Conservation (phyloP, 2,113 vertebrate species). For the Setophaga kirtlandii region DNA sequence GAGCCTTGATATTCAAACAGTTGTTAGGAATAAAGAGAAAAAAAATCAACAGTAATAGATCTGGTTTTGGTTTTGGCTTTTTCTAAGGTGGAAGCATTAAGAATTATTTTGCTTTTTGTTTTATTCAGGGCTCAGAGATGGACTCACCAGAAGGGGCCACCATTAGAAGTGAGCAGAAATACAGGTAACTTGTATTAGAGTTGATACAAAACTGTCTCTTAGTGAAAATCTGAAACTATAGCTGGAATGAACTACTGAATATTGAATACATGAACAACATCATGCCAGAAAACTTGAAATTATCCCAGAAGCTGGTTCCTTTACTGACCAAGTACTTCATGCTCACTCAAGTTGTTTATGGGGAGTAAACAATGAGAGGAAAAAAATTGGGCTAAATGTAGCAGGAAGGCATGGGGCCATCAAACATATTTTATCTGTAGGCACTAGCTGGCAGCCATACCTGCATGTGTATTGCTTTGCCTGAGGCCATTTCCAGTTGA, state of each 20-base stretch:
- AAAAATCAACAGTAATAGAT: background rate
- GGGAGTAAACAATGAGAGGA: background rate
- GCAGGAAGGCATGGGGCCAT: background rate
- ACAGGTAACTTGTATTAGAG: slow-evolving; percentile 45
- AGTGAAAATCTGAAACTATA: background rate
- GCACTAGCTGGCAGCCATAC: background rate
- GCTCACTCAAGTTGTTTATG: background rate
- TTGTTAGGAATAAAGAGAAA: background rate
- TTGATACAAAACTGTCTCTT: background rate
- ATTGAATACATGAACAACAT: background rate
- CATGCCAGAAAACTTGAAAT: background rate
- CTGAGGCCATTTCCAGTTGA: background rate
- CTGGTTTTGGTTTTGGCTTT: background rate
- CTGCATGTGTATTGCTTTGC: background rate
- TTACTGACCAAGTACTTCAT: background rate
- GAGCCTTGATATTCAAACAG: background rate
- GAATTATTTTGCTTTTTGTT: background rate
- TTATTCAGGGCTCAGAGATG: slow-evolving; percentile 55
- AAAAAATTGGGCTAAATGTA: background rate
- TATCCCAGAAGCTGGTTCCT: background rate
- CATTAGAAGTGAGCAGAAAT: slow-evolving; percentile 69
- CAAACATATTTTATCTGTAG: background rate
- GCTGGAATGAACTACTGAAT: background rate
- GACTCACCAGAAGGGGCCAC: slow-evolving; percentile 56
- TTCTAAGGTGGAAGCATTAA: background rate